Evolutionary conservation across 2,113 vertebrate species (phyloP), one percentile per base, ranked within the genome.

Genomic region (Casuarius casuarius): DNA sequence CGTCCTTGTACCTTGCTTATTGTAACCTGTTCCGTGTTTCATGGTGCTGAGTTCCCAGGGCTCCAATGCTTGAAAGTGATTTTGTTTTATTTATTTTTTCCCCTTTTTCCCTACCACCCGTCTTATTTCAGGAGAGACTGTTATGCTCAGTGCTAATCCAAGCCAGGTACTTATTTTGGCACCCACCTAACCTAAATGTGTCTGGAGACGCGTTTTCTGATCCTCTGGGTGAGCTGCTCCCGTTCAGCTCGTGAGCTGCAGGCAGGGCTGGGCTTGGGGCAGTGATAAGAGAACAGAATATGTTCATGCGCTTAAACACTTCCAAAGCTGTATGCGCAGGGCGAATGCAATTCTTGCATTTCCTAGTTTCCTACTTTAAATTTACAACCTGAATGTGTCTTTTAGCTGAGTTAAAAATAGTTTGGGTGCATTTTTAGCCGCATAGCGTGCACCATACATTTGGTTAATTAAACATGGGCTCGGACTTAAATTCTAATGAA

Each of bases 391-490:
- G 31, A 80, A 80, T 67, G 75, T 0, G 7, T 76, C 94, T 77
- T 87, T 77, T 77, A 77, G 49, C 21, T 17, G 71, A 0, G 33
- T 93, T 94, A 96, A 95, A 96, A 95, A 96, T 96, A 96, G 87
- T 84, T 94, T 77, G 56, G 81, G 82, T 86, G 90, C 90, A 71
- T 95, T 85, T 96, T 83, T 35, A 59, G 80, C 95, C 0, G 54
- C 93, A 77, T 93, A 13, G 67, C 7, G 40, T 73, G 90, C 82
- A 77, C 92, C 63, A 20, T 74, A 80, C 67, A 76, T 83, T 68
- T 84, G 88, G 63, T 94, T 95, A 94, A 96, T 96, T 94, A 92
- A 92, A 80, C 35, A 63, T 79, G 87, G 66, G 91, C 82, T 28
- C 0, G 12, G 87, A 49, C 82, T 63, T 89, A 92, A 90, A 91